Evolutionary conservation across 2,888 invertebrate species (phyloP).

Genomic region (Drosophila neoperkinsi): DNA sequence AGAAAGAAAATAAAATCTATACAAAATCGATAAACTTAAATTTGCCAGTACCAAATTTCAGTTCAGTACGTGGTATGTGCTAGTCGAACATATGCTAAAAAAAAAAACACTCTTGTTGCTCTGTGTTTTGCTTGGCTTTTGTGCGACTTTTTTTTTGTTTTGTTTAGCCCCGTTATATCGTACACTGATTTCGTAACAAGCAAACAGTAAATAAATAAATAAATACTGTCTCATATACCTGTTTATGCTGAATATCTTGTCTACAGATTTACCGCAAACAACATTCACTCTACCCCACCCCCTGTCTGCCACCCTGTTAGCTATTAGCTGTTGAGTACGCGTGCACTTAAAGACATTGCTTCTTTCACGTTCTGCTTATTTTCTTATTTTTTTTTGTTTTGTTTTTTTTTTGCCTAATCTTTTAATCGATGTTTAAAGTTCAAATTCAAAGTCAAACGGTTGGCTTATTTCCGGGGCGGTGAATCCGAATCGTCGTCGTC

Average conservation of each 20-base stretch:
- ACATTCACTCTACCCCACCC: neutral
- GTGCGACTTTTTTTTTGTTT: slow-evolving; percentile 35
- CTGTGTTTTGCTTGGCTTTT: slow-evolving; percentile 27
- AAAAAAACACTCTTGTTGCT: neutral
- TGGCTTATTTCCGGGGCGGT: neutral
- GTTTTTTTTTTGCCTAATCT: neutral
- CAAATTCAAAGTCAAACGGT: slow-evolving; percentile 44
- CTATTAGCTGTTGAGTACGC: slow-evolving; percentile 2
- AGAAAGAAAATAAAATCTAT: neutral
- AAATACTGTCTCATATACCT: slow-evolving; percentile 48
- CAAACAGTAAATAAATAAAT: slow-evolving; percentile 59
- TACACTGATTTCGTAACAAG: slow-evolving; percentile 64
- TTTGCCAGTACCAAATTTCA: neutral
- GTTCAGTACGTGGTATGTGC: neutral
- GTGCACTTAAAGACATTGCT: slow-evolving; percentile 19
- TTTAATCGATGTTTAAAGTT: slow-evolving; percentile 33
- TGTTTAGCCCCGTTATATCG: slow-evolving; percentile 17
- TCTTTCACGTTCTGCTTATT: neutral
- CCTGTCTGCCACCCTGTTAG: neutral
- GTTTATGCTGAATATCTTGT: slow-evolving; percentile 40
- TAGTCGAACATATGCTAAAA: neutral
- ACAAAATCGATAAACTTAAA: neutral
- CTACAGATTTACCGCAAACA: slow-evolving; percentile 12
- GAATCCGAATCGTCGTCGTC: slow-evolving; percentile 1
- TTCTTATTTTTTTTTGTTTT: neutral